phyloP scores from a whole-genome alignment of 2,888 invertebrate species.

The Didymodactylos carnosus region DNA sequence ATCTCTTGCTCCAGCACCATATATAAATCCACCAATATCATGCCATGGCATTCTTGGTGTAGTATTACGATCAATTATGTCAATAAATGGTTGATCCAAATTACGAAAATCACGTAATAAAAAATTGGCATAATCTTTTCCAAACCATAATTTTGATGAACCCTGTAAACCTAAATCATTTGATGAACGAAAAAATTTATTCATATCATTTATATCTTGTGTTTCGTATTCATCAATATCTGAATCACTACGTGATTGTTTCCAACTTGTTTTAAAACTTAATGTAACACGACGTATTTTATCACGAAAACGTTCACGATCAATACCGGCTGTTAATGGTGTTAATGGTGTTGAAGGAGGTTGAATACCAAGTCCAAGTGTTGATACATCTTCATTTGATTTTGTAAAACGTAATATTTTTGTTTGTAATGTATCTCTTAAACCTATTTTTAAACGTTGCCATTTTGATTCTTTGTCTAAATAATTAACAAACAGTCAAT shows the following conservation, averaged over 20 bases:
- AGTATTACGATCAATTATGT: conserved; percentile 63
- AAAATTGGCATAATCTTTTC: conserved; percentile 86
- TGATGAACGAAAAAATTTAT: neutral
- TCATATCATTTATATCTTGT: neutral
- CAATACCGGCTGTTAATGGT: neutral
- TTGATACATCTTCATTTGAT: neutral
- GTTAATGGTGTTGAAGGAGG: no score
- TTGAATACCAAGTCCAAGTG: no score
- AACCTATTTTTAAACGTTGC: neutral
- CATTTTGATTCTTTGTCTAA: neutral
- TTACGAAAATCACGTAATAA: conserved; percentile 80
- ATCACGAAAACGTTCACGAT: neutral
- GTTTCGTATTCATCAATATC: neutral
- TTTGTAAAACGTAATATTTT: neutral
- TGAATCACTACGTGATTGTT: conserved; percentile 1
- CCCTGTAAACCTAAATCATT: neutral
- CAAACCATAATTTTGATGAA: conserved; percentile 49
- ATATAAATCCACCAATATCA: conserved; percentile 63
- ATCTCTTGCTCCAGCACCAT: conserved; percentile 64
- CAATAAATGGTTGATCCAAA: conserved; percentile 61
- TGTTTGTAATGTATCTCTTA: no score
- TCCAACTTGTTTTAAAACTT: neutral
- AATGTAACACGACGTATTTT: neutral
- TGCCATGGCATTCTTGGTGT: conserved; percentile 96
- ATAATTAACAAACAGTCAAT: no score